These are phyloP conservation scores for Lagorchestes hirsutus DNA, from an alignment of 2,797 vertebrate genomes.

Conservation along the genomic window DNA sequence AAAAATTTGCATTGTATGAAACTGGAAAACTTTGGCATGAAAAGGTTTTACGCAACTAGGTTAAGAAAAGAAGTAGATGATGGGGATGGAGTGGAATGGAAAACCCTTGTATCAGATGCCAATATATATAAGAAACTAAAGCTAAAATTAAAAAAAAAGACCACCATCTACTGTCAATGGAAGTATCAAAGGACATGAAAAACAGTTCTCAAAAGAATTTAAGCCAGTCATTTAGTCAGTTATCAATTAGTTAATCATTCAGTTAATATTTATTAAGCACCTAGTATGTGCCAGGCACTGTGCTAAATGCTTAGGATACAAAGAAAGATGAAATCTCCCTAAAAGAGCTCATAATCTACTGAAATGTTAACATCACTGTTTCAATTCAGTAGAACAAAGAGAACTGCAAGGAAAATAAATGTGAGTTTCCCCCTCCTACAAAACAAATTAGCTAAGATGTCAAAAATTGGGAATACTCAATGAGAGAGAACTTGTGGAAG, in stretches of 20 bases:
- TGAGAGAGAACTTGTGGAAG: neutral
- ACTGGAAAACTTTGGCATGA: neutral
- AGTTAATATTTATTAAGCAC: slow-evolving; percentile 26
- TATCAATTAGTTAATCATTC: neutral
- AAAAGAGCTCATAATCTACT: neutral
- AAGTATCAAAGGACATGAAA: neutral
- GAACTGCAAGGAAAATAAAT: neutral
- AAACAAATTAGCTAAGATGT: neutral
- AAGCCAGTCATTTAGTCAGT: neutral
- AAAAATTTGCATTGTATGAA: neutral
- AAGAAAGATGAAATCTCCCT: neutral
- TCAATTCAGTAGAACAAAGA: neutral
- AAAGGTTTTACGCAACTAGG: neutral
- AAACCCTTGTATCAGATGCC: neutral
- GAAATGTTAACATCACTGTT: neutral
- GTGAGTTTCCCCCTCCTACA: neutral
- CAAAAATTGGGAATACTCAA: neutral
- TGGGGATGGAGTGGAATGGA: neutral
- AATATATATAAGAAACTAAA: neutral
- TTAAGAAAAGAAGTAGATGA: neutral
- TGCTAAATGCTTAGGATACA: neutral
- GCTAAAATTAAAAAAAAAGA: neutral
- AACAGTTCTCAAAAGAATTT: neutral
- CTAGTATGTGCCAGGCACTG: neutral
- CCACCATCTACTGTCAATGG: neutral